Percentiles rank a stretch among this genome's conserved stretches.
Evolutionary conservation across 2,888 invertebrate genomes (phyloP).

Genomic region (Ectemnius cavifrons): DNA sequence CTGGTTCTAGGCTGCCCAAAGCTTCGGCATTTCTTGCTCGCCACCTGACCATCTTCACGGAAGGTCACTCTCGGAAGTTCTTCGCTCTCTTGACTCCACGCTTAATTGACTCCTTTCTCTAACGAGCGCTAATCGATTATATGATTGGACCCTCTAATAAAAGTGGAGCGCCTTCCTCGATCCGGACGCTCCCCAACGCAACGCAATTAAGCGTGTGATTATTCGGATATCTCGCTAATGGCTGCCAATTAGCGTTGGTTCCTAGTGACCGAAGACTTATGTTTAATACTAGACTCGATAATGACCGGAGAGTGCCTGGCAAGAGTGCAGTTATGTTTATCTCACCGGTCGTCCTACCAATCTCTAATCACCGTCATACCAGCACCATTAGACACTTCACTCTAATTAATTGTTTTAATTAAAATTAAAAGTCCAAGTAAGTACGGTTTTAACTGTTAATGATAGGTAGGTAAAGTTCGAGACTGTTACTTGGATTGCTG

Average conservation of each 20-base stretch:
- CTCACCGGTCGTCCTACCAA: too few species aligned
- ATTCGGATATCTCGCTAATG: neutral
- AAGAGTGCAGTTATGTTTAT: too few species aligned
- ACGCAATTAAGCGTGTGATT: neutral
- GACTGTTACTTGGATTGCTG: neutral
- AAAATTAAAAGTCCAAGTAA: too few species aligned
- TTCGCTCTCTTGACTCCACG: slow-evolving; percentile 1
- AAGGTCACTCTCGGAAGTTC: slow-evolving; percentile 42
- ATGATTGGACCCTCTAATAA: slow-evolving; percentile 37
- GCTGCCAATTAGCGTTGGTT: neutral
- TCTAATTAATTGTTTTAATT: slow-evolving; percentile 1
- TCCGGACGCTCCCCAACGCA: neutral
- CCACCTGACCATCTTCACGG: slow-evolving; percentile 50
- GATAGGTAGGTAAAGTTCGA: too few species aligned
- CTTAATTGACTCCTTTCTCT: slow-evolving; percentile 44
- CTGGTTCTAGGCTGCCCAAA: slow-evolving; percentile 48
- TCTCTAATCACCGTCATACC: too few species aligned
- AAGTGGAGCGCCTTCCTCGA: neutral
- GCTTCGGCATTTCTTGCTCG: slow-evolving; percentile 54
- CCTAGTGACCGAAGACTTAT: neutral
- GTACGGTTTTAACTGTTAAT: too few species aligned
- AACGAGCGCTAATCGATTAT: slow-evolving; percentile 31
- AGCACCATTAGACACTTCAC: neutral
- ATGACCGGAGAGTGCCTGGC: neutral
- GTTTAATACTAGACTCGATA: slow-evolving; percentile 3